Evolutionary conservation across 2,888 invertebrate species (phyloP), one percentile per base, ranked within the genome.

Genomic region (Exocentrus adspersus): DNA sequence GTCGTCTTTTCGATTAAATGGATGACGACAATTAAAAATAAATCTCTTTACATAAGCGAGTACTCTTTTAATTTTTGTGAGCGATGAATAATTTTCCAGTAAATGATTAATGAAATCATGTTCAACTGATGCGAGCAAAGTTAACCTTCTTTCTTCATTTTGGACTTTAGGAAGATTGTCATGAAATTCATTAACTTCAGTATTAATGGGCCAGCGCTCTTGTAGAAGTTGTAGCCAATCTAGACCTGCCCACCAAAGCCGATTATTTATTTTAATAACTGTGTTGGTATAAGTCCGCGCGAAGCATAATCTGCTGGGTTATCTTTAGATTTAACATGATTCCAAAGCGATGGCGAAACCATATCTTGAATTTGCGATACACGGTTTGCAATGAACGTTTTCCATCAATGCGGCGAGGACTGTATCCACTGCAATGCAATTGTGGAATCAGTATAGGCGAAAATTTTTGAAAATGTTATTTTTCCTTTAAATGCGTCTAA

Each of bases 1-100:
- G 45, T 45, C 56, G 9, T 12, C 12, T 37, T 37, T 37, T 37
- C 9, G 4, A 2, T 30, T 52, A 12, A 17, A 30, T 52, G 6
- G 43, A 45, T 30, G 53, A 41, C 16, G 14, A 10, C 12, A 59
- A 21, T 51, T 58, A 30, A 58, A 16, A n/a, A 63, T 51, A 10
- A 63, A 59, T 30, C 51, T 20, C n/a, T 51, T 41, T n/a, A 21
- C 24, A 52, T 30, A 58, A 7, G 30, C 46, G 7, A 30, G 20
- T 1, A 50, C 17, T 41, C 62, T 32, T 42, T 62, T 56, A 21
- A 62, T 46, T 24, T 30, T 48, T 2, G 24, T 16, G 10, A 50
- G 50, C 28, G 54, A 56, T 20, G 62, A 62, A 41, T 28, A 62
- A 3, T 37, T 37, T 3, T 37, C 14, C 4, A 37, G 2, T 12